Base-by-base conservation (phyloP, 2,888 invertebrate genomes). In the Adineta ricciae region DNA sequence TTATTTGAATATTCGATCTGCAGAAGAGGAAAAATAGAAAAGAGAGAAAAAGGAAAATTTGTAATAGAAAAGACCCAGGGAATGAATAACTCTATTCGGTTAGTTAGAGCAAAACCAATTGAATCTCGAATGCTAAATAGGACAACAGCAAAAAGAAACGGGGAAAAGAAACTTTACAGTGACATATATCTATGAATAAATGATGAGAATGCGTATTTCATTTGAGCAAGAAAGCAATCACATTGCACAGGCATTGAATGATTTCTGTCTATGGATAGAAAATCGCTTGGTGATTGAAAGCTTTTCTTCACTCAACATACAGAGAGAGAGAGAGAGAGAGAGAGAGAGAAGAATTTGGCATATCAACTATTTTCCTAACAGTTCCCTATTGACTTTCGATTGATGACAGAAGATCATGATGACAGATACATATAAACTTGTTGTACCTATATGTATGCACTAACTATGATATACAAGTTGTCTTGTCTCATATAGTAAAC, bases 71-170 rank as follows among this genome's bases (percentile, higher is more conserved):
- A 41, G 5, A 41, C 24, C 41, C 2, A 78, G n/a, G 14, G 41
- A 78, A 8, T 24, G n/a, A 41, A 5, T 24, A 41, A 4, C 7
- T 41, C 38, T 78, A 78, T 78, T 24, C 41, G 78, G 41, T 41
- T 78, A 78, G 38, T 41, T 78, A 41, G 78, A 41, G n/a, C 38
- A 38, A 78, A 78, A 41, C n/a, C 78, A 78, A 78, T 78, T 78
- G 41, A 78, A 78, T 78, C n/a, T 78, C 41, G 41, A 78, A 78
- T 78, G 78, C 78, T 78, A 78, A 78, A 41, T 9, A 78, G 64
- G 32, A 64, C 64, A 64, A 32, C 24, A 64, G 32, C 11, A 19
- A 56, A 27, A 1, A 56, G 27, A 27, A 64, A 50, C 46, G 46
- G 11, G 46, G 11, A 56, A 27, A 14, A 64, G 64, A 64, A 3